Percentiles rank a stretch among this genome's conserved stretches.
Evolutionary conservation across 92 coral and sea anemone genomes (phyloP).

Genomic region (Siderastrea radians): DNA sequence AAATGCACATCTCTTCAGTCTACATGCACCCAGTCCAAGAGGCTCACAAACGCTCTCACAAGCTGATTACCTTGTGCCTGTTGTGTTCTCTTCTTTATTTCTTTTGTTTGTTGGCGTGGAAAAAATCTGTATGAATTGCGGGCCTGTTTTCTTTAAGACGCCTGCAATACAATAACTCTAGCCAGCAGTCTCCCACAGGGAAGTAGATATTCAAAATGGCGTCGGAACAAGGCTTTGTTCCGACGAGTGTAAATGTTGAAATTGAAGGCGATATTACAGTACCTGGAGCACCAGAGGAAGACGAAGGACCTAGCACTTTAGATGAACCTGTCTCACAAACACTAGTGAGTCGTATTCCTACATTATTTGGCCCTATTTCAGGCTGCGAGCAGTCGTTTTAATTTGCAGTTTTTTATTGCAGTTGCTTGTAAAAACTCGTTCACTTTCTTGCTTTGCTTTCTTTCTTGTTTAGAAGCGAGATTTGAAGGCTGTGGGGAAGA

Average conservation of each 20-base stretch:
- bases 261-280: slow-evolving; percentile 99
- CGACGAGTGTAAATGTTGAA: slow-evolving; percentile 88
- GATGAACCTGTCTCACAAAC: slow-evolving; percentile 96
- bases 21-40: too few species aligned
- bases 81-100: too few species aligned
- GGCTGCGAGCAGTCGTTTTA: neutral
- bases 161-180: neutral
- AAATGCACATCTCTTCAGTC: too few species aligned
- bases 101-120: too few species aligned
- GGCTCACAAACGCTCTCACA: too few species aligned
- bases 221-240: slow-evolving; percentile 90
- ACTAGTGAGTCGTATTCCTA: slow-evolving; percentile 68
- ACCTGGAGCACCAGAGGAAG: slow-evolving; percentile 98
- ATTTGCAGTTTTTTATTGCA: neutral
- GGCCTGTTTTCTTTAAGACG: neutral
- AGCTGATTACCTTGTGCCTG: too few species aligned
- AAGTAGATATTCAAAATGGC: slow-evolving; percentile 89
- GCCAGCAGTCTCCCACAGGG: slow-evolving; percentile 58
- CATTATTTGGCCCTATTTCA: neutral
- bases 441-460: neutral
- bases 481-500: slow-evolving; percentile 91
- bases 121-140: neutral
- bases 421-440: too few species aligned
- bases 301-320: slow-evolving; percentile 95
- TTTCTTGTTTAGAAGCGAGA: slow-evolving; percentile 84